Conservation (phyloP, 2,888 invertebrate species). For the Chalcis sispes region DNA sequence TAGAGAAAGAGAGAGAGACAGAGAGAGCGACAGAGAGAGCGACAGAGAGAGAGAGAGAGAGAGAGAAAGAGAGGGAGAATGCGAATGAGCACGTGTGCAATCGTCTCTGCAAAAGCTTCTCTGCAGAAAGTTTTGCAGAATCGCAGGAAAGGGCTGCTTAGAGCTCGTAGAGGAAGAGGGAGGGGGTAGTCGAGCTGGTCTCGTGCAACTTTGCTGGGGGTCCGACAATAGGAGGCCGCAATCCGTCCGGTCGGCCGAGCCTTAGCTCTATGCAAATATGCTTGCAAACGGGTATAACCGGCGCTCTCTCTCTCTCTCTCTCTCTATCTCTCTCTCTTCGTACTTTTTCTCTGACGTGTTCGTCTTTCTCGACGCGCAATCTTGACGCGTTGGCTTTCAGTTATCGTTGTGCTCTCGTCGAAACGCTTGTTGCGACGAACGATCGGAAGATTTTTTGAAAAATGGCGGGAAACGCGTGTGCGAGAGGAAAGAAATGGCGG, state of each 20-base stretch:
- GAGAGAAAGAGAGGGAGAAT: too few species aligned
- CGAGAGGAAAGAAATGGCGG: slow-evolving; percentile 12
- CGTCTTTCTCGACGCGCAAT: slow-evolving; percentile 1
- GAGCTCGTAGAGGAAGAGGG: slow-evolving; percentile 49
- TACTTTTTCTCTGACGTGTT: neutral
- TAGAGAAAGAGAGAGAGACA: too few species aligned
- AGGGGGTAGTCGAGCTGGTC: slow-evolving; percentile 53
- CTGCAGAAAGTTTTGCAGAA: slow-evolving; percentile 52
- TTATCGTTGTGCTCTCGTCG: slow-evolving; percentile 15
- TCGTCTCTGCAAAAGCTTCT: slow-evolving; percentile 49
- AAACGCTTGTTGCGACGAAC: neutral
- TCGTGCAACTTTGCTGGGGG: slow-evolving; percentile 71
- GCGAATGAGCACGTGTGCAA: slow-evolving; percentile 20
- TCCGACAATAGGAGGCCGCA: slow-evolving; percentile 70
- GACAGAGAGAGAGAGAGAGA: too few species aligned
- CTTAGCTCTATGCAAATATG: slow-evolving; percentile 75
- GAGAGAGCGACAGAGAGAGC: too few species aligned
- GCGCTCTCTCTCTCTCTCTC: slow-evolving; percentile 37
- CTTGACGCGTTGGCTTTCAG: slow-evolving; percentile 14
- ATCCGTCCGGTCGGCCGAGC: slow-evolving; percentile 60
- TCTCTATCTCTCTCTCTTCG: neutral
- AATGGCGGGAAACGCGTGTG: slow-evolving; percentile 19
- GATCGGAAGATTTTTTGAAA: neutral
- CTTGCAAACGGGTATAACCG: slow-evolving; percentile 65
- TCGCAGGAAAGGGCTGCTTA: slow-evolving; percentile 46